These are phyloP conservation scores for Syngnathus acus DNA, from an alignment of 2,797 vertebrate species.

Conservation along the genomic window DNA sequence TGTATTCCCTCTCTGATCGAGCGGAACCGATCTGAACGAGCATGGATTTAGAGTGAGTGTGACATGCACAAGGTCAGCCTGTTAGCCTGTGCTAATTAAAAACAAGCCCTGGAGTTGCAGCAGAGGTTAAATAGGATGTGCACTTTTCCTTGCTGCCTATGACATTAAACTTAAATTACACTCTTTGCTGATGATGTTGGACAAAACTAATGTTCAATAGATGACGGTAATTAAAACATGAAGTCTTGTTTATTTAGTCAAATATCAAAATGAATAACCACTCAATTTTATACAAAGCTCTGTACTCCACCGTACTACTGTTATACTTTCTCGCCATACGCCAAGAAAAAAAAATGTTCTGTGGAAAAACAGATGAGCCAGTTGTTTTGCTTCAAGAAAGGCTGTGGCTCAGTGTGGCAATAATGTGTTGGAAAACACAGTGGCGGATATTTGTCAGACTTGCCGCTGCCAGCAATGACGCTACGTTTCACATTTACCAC, in stretches of 20 bases:
- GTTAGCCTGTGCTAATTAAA: conserved; percentile 91
- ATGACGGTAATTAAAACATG: conserved; percentile 17
- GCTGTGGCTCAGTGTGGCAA: conserved; percentile 25
- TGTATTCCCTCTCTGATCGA: conserved; percentile 64
- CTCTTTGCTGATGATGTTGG: conserved; percentile 51
- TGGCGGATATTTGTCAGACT: conserved; percentile 49
- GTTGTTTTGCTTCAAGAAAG: conserved; percentile 35
- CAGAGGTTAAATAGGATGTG: conserved; percentile 78
- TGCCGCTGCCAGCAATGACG: conserved; percentile 42
- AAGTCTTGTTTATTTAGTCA: conserved; percentile 22
- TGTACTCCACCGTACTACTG: background rate
- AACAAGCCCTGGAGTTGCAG: conserved; percentile 77
- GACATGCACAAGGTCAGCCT: conserved; percentile 77
- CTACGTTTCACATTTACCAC: conserved; percentile 28
- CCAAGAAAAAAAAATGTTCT: conserved; percentile 16
- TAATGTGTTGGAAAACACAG: conserved; percentile 51
- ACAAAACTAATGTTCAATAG: conserved; percentile 19
- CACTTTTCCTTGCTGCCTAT: conserved; percentile 53
- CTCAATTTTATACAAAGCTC: conserved; percentile 6
- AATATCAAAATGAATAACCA: conserved; percentile 16
- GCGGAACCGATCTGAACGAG: conserved; percentile 67
- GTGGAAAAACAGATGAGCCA: conserved; percentile 31
- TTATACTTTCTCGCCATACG: background rate
- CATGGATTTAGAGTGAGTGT: conserved; percentile 77
- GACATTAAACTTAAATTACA: conserved; percentile 66